phyloP scores from a whole-genome alignment of 1,140 invertebrate genomes.

The Coenobita brevimanus region DNA sequence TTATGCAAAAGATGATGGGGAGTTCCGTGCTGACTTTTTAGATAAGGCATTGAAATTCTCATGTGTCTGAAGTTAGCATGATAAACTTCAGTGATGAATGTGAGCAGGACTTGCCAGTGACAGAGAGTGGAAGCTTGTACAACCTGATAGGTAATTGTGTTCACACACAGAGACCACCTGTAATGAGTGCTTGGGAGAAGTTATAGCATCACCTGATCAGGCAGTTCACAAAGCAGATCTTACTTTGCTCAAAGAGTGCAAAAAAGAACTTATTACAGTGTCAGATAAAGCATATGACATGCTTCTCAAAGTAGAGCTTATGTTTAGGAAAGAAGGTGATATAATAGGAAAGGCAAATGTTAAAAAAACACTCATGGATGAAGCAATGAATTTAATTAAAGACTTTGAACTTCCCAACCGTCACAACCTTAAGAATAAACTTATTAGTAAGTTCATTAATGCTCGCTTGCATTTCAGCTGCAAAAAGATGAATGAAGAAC shows the following conservation, averaged over 20 bases:
- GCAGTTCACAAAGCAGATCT: background rate
- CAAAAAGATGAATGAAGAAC: background rate
- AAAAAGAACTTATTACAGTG: background rate
- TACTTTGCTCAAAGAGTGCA: background rate
- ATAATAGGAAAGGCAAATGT: too few species aligned
- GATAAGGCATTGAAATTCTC: background rate
- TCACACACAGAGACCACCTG: too few species aligned
- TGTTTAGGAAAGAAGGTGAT: slow-evolving; percentile 3
- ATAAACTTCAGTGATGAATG: background rate
- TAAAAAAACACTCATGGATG: background rate
- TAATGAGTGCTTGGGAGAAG: too few species aligned
- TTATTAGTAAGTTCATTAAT: too few species aligned
- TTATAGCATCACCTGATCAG: too few species aligned
- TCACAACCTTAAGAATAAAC: background rate
- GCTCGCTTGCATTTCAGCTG: too few species aligned
- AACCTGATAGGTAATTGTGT: background rate
- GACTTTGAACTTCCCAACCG: background rate
- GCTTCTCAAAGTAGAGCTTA: background rate
- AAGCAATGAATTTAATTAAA: too few species aligned
- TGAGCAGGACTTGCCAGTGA: too few species aligned
- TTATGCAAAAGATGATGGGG: slow-evolving; percentile 6
- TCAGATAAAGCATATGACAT: too few species aligned
- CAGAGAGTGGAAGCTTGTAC: background rate
- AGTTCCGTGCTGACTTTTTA: slow-evolving; percentile 17
- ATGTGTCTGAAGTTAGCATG: background rate